Evolutionary conservation across 2,797 vertebrate genomes (phyloP).

Genomic region (Smutsia gigantea): DNA sequence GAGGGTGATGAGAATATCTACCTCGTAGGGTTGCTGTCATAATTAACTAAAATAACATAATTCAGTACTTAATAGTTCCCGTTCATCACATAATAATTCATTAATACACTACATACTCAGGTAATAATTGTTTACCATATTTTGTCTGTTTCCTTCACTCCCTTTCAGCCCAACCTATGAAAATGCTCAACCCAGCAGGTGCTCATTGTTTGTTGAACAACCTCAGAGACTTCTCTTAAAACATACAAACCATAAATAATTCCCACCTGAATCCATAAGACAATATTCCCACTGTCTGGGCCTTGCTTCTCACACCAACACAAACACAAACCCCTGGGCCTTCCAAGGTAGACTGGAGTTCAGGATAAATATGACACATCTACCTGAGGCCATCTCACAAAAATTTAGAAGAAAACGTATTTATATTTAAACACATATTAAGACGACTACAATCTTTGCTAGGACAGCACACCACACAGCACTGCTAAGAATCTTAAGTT

Average conservation of each 20-base stretch:
- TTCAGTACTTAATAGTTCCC: neutral
- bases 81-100: neutral
- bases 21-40: neutral
- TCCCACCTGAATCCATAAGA: neutral
- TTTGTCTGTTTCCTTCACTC: neutral
- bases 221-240: neutral
- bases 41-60: neutral
- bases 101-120: neutral
- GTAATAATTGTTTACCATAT: neutral
- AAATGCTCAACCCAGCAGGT: neutral
- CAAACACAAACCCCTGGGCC: neutral
- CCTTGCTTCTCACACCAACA: neutral
- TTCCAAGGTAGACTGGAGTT: neutral
- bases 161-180: neutral
- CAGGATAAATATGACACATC: neutral
- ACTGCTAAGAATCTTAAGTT: neutral
- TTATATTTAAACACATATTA: neutral
- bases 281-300: neutral
- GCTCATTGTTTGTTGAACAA: neutral
- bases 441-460: neutral
- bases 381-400: neutral
- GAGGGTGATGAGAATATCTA: neutral
- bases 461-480: neutral
- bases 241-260: neutral
- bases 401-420: neutral